Evolutionary conservation across 2,797 vertebrate species (phyloP).

Genomic region (Decapterus maruadsi): DNA sequence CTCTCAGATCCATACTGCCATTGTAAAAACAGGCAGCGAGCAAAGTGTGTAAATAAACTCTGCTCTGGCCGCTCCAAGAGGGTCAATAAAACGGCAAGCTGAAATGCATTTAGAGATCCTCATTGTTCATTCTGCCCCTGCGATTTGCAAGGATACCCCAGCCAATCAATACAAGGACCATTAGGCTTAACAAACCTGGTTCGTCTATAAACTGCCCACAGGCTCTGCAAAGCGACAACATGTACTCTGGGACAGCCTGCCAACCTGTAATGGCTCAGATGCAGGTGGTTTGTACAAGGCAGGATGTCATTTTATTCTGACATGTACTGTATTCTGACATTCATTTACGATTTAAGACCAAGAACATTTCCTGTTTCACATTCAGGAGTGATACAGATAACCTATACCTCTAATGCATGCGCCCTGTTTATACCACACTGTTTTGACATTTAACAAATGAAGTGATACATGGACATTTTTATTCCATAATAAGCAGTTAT

Average conservation of each 20-base stretch:
- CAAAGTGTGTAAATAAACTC: conserved; percentile 76
- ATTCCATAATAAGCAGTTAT: conserved; percentile 48
- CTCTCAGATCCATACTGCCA: conserved; percentile 56
- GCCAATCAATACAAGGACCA: conserved; percentile 85
- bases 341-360: conserved; percentile 26
- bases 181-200: conserved; percentile 85
- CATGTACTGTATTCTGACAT: conserved; percentile 5
- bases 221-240: conserved; percentile 57
- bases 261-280: conserved; percentile 42
- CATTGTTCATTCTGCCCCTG: conserved; percentile 73
- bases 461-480: conserved; percentile 29
- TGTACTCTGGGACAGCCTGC: conserved; percentile 36
- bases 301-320: conserved; percentile 20
- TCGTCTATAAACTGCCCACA: conserved; percentile 73
- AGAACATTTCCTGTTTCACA: neutral
- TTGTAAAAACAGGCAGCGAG: conserved; percentile 68
- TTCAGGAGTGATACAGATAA: conserved; percentile 29
- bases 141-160: conserved; percentile 73
- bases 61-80: conserved; percentile 55
- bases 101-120: conserved; percentile 77
- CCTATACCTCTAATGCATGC: conserved; percentile 11
- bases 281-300: conserved; percentile 27
- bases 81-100: conserved; percentile 80
- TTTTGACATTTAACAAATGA: conserved; percentile 50
- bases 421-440: conserved; percentile 14